Conservation (phyloP, 2,797 vertebrate species). For the Danio kyathit region DNA sequence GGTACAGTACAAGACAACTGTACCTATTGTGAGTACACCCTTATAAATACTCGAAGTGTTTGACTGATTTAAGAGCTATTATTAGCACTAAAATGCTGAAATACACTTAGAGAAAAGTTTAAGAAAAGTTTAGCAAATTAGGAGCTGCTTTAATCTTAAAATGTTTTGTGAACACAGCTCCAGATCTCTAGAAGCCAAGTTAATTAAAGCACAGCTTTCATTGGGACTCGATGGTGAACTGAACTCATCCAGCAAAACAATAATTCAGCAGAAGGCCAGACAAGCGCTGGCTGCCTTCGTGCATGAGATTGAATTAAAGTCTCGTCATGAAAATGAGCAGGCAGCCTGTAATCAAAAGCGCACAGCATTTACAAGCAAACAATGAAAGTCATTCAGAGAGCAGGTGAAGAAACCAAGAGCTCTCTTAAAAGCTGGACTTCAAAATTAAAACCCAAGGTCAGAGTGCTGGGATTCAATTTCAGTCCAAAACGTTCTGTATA, state of each 20-base stretch:
- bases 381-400: constrained; percentile 19
- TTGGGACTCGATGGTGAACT: neutral
- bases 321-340: neutral
- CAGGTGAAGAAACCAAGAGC: neutral
- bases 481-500: too few species aligned
- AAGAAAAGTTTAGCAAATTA: too few species aligned
- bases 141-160: too few species aligned
- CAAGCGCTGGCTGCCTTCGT: neutral
- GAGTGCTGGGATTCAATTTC: neutral
- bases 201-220: neutral
- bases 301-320: neutral
- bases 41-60: too few species aligned
- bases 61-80: too few species aligned
- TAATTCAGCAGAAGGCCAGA: neutral
- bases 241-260: neutral
- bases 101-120: too few species aligned
- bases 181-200: neutral
- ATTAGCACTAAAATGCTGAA: too few species aligned
- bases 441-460: neutral
- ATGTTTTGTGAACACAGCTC: too few species aligned
- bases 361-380: constrained; percentile 28
- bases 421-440: neutral
- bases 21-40: too few species aligned
- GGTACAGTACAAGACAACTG: too few species aligned
- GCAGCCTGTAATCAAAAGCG: constrained; percentile 7